Conservation (phyloP, 2,888 invertebrate genomes). For the Lathronympha strigana region DNA sequence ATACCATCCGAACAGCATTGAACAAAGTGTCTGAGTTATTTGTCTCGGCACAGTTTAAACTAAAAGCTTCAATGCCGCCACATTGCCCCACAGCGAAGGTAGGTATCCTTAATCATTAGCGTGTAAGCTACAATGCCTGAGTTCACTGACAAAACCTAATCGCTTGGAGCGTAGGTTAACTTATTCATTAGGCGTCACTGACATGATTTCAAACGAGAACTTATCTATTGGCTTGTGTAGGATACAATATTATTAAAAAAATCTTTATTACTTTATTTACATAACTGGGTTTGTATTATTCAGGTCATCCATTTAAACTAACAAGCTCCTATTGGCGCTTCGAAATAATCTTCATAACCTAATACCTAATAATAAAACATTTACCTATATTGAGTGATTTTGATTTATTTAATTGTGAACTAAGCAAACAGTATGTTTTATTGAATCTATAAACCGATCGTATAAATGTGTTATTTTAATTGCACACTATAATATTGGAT, state of each 20-base stretch:
- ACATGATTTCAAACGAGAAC: neutral
- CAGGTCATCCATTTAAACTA: too few relatives aligned
- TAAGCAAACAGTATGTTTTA: slow-evolving; percentile 36
- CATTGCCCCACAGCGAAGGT: slow-evolving; percentile 29
- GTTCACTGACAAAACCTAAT: slow-evolving; percentile 31
- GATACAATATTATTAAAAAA: too few relatives aligned
- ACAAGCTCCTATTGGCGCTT: too few relatives aligned
- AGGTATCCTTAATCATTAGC: slow-evolving; percentile 20
- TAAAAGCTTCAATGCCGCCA: slow-evolving; percentile 10
- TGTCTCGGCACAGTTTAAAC: slow-evolving; percentile 12
- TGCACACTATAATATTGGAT: slow-evolving; percentile 16
- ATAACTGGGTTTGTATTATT: too few relatives aligned
- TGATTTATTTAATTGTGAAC: too few relatives aligned
- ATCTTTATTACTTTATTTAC: neutral
- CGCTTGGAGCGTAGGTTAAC: slow-evolving; percentile 27
- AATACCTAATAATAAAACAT: too few relatives aligned
- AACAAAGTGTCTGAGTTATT: slow-evolving; percentile 17
- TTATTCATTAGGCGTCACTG: slow-evolving; percentile 30
- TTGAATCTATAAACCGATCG: slow-evolving; percentile 30
- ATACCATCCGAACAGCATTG: neutral
- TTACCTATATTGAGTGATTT: too few relatives aligned
- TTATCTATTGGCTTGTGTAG: neutral
- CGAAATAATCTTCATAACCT: too few relatives aligned
- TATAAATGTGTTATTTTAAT: slow-evolving; percentile 17
- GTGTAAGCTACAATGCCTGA: slow-evolving; percentile 16